Evolutionary conservation across 2,797 vertebrate species (phyloP).

Genomic region (Channallabes apus): DNA sequence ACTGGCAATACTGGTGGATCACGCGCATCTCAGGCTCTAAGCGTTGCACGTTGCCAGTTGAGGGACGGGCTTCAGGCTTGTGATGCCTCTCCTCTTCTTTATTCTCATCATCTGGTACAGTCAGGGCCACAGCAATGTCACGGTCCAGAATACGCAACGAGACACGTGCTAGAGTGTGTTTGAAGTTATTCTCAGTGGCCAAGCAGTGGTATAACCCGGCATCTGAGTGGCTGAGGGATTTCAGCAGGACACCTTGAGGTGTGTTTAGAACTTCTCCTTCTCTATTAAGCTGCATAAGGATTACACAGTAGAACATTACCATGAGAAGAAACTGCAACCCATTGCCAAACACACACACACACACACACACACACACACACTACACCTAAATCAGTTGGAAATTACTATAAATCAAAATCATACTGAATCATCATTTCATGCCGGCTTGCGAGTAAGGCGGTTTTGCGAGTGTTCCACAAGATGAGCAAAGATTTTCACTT

Average conservation of each 20-base stretch:
- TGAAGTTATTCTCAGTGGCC: slow-evolving; percentile 82
- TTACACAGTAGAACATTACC: neutral
- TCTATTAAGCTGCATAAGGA: slow-evolving; percentile 69
- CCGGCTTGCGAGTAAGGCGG: no score
- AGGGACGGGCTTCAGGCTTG: slow-evolving; percentile 39
- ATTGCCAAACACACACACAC: neutral
- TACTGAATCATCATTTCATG: neutral
- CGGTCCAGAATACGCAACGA: slow-evolving; percentile 77
- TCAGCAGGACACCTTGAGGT: slow-evolving; percentile 77
- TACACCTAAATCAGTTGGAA: neutral
- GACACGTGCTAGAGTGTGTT: slow-evolving; percentile 78
- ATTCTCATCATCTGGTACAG: slow-evolving; percentile 60
- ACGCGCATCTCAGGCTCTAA: slow-evolving; percentile 76
- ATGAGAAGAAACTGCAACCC: neutral
- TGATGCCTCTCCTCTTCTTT: slow-evolving; percentile 56
- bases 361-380: neutral
- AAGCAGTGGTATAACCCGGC: slow-evolving; percentile 80
- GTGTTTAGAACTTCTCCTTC: slow-evolving; percentile 72
- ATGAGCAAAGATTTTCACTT: no score
- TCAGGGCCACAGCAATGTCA: slow-evolving; percentile 78
- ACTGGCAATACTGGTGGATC: slow-evolving; percentile 82
- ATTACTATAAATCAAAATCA: neutral
- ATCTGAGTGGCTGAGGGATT: slow-evolving; percentile 75
- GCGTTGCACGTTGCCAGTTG: slow-evolving; percentile 54
- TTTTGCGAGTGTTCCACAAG: no score